Base-by-base conservation (phyloP, 2,797 vertebrate genomes). In the Schizopygopsis malacanthus region DNA sequence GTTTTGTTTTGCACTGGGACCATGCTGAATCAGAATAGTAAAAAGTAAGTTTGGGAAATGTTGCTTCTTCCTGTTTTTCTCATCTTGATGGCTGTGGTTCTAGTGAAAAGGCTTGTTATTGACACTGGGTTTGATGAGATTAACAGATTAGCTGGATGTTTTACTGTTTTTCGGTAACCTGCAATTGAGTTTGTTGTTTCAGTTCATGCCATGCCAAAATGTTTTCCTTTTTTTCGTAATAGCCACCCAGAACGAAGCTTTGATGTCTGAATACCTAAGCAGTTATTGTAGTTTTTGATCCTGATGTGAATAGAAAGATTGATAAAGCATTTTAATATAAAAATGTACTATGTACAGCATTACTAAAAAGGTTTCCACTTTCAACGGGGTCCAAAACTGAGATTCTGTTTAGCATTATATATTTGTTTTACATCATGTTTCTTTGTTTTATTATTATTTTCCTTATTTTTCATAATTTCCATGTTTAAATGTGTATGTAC, bases 41-140 rank as follows among this genome's bases (percentile, higher is more conserved):
- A 89, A 73, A 88, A 87, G 90, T 91, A 89, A 90, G 90, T 90
- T 86, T 47, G 39, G 45, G 28, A 76, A 75, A 81, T 71, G 80
- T 67, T 25, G 3, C 69, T 75, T 67, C 43, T 84, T 78, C 69
- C 61, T 71, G 71, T 76, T 70, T 43, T 54, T 79, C 69, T 85
- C 41, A 52, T 83, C 81, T 87, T 54, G 59, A 75, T 78, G 39
- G 43, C 85, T 85, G 83, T 33, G 28, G 76, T 83, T 87, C 25
- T 56, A 16, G 82, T 75, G 81, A 65, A 69, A 82, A 54, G 56
- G 25, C 39, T 63, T n/a, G 72, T 84, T 72, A 15, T 25, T 50
- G 41, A 61, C 50, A 45, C 65, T 25, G 67, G 12, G 52, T 61
- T 79, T 15, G 63, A 8, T 7, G 12, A 52, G 52, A 79, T 71